Base-by-base conservation (phyloP, 1,140 invertebrate genomes). In the Scaptomyza montana region DNA sequence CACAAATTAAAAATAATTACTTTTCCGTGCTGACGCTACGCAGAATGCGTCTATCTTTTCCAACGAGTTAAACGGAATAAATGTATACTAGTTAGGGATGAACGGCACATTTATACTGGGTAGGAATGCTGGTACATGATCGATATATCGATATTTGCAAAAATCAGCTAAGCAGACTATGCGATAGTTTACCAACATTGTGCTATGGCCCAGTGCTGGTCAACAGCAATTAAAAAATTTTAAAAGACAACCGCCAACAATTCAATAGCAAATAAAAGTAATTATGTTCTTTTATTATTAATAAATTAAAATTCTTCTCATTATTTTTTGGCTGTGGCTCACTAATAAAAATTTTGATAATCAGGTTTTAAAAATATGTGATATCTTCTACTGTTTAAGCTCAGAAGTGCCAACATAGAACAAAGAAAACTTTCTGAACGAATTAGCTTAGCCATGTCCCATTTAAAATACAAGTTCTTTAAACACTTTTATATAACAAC, bases 1-100 rank as follows among this genome's bases (percentile, higher is more conserved):
- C 51, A 45, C 60, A 55, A 51, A 36, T 53, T 77, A 30, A 62
- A 57, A 41, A 56, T 56, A 64, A 30, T 51, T 57, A 46, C 36
- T 65, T 69, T 62, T 49, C 59, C 50, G 51, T 69, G 51, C 53
- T 66, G 28, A 8, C 25, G 39, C 61, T 59, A 51, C 61, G 69
- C 77, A 65, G 59, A 66, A 33, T 12, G 64, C 79, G 76, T 84
- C 79, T 51, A 68, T 56, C 68, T 74, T 68, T 63, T 71, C 53
- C 46, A 56, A 62, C 36, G 65, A 61, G 71, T 71, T 59, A 16
- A 13, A 67, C 53, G 46, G 62, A 72, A 70, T 70, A 61, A 76
- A 78, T 67, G 74, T 75, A 65, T 75, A 71, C 61, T 39, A 59
- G 47, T 30, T 50, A 74, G 63, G 19, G 70, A 67, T 36, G 53